Conservation (phyloP, 2,797 vertebrate species). For the Oceanodroma leucorhoa region DNA sequence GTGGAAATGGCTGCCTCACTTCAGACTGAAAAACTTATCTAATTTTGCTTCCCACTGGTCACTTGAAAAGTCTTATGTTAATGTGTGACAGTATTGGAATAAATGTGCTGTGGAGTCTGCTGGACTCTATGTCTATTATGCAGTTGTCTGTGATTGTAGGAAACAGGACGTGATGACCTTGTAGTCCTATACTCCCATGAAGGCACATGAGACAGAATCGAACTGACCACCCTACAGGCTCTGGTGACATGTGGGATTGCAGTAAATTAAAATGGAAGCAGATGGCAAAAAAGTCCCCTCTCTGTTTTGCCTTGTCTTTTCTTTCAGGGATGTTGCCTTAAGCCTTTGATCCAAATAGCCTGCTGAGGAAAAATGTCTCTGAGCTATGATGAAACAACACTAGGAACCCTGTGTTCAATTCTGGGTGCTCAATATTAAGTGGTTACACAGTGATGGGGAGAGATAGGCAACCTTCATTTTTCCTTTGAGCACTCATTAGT, state of each 20-base stretch:
- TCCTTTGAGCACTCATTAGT: not conserved
- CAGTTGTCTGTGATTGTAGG: not conserved
- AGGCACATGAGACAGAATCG: not conserved
- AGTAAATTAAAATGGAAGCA: slow-evolving; percentile 41
- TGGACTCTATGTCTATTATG: not conserved
- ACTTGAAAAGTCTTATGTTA: not conserved
- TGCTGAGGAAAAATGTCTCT: slow-evolving; percentile 20
- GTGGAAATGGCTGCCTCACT: not conserved
- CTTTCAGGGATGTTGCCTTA: slow-evolving; percentile 24
- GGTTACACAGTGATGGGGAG: not conserved
- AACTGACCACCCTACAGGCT: not conserved
- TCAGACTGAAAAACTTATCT: not conserved
- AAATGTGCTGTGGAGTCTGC: not conserved
- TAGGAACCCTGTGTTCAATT: not conserved
- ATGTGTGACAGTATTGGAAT: not conserved
- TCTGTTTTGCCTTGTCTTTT: slow-evolving; percentile 23
- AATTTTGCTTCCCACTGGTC: not conserved
- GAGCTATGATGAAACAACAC: slow-evolving; percentile 2
- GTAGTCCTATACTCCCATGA: not conserved
- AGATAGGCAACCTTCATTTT: not conserved
- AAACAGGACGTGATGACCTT: not conserved
- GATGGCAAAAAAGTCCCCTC: not conserved
- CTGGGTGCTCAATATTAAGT: not conserved
- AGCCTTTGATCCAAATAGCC: slow-evolving; percentile 42
- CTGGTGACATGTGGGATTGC: not conserved